These are phyloP conservation scores for Pterocles burchelli DNA, from an alignment of 2,113 vertebrate species.

Conservation along the genomic window DNA sequence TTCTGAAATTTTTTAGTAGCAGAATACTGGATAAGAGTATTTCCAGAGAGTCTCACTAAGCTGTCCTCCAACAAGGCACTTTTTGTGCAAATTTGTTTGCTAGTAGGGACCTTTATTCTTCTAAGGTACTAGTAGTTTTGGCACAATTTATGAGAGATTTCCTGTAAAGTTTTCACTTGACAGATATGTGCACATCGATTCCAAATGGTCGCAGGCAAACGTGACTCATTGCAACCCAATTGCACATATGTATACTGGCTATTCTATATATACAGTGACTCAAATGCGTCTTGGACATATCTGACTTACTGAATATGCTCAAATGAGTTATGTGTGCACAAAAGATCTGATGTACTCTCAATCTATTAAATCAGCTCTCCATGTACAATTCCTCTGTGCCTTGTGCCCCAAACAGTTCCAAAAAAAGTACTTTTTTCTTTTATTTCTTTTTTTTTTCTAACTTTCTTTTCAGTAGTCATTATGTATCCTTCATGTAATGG, in stretches of 20 bases:
- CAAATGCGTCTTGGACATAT: not conserved
- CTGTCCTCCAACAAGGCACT: not conserved
- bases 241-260: not conserved
- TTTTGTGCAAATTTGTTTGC: not conserved
- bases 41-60: not conserved
- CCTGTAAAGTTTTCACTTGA: not conserved
- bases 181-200: fast-evolving
- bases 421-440: not conserved
- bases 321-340: not conserved
- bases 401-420: not conserved
- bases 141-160: not conserved
- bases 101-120: not conserved
- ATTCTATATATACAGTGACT: not conserved
- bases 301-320: not conserved
- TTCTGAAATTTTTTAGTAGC: not conserved
- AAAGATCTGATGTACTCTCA: not conserved
- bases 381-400: not conserved
- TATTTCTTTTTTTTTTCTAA: not conserved
- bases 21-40: not conserved
- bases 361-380: not conserved
- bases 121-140: not conserved
- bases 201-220: not conserved
- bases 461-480: not conserved
- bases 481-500: not conserved
- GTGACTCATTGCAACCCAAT: not conserved